Percentiles rank a stretch among this genome's conserved stretches.
These are phyloP conservation scores for Sturmia bella DNA, from an alignment of 2,888 invertebrate genomes.

Conservation along the genomic window DNA sequence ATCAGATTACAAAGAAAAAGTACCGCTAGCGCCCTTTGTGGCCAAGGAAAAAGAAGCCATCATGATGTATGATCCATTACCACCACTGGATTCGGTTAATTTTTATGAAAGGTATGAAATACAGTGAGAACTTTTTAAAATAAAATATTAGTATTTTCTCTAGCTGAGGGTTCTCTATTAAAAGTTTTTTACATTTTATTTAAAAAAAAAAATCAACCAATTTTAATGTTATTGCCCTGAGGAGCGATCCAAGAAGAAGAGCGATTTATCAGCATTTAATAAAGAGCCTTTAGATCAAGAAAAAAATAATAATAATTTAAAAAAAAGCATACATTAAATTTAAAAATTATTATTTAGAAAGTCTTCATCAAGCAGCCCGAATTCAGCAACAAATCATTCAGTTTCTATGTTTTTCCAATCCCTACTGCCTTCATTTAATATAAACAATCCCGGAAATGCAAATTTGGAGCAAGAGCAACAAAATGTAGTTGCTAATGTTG, in stretches of 20 bases:
- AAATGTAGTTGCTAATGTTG: slow-evolving; percentile 68
- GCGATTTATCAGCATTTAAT: no score
- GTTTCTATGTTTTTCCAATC: slow-evolving; percentile 87
- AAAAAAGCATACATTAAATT: no score
- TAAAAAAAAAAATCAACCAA: no score
- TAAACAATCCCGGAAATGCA: slow-evolving; percentile 73
- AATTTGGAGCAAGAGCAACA: slow-evolving; percentile 71
- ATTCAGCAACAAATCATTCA: slow-evolving; percentile 77
- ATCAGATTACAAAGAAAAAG: slow-evolving; percentile 83
- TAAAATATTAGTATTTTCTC: no score
- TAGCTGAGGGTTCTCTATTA: no score
- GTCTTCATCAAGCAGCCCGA: slow-evolving; percentile 79
- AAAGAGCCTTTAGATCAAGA: no score
- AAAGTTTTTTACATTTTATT: no score
- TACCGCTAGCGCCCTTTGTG: slow-evolving; percentile 81
- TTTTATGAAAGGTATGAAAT: slow-evolving; percentile 84
- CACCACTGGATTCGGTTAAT: slow-evolving; percentile 88
- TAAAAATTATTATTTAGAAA: slow-evolving; percentile 73
- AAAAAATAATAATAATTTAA: no score
- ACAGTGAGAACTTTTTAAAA: background rate
- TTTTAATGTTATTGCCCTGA: no score
- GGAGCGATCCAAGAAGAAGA: no score
- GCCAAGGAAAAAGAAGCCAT: slow-evolving; percentile 82
- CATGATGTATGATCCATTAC: slow-evolving; percentile 90
- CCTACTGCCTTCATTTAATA: slow-evolving; percentile 86